Evolutionary conservation across 1,140 invertebrate species (phyloP).

Genomic region (Holcopasites calliopsidis): DNA sequence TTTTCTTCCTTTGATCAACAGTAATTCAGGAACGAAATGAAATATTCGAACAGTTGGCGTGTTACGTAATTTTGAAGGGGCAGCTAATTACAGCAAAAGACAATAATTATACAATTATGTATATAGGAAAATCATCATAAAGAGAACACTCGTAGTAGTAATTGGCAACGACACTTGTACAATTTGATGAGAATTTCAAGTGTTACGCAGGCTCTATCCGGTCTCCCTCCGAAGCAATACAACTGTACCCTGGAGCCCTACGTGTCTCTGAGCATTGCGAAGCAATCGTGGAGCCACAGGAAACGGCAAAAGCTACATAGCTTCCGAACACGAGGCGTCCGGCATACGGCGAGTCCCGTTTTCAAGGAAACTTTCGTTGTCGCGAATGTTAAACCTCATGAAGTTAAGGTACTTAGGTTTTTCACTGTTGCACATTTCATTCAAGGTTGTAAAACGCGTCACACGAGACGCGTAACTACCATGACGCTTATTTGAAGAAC

Average conservation of each 20-base stretch:
- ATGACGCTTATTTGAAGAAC: background rate
- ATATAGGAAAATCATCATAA: too few species aligned
- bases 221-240: slow-evolving; percentile 77
- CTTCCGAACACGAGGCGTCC: slow-evolving; percentile 75
- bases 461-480: background rate
- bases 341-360: slow-evolving; percentile 75
- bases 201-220: slow-evolving; percentile 69
- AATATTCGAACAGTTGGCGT: too few species aligned
- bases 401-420: slow-evolving; percentile 70
- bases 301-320: slow-evolving; percentile 74
- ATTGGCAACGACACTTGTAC: background rate
- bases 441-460: slow-evolving; percentile 24
- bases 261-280: slow-evolving; percentile 73
- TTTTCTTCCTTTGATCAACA: background rate
- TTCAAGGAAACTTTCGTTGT: slow-evolving; percentile 77
- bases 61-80: background rate
- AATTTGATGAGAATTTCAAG: background rate
- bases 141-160: background rate
- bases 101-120: too few species aligned
- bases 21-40: too few species aligned
- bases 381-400: slow-evolving; percentile 69
- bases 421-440: background rate
- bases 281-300: slow-evolving; percentile 74
- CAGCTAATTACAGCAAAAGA: background rate
- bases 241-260: slow-evolving; percentile 77